Conservation (phyloP, 2,888 invertebrate genomes). For the Eulithis prunata region DNA sequence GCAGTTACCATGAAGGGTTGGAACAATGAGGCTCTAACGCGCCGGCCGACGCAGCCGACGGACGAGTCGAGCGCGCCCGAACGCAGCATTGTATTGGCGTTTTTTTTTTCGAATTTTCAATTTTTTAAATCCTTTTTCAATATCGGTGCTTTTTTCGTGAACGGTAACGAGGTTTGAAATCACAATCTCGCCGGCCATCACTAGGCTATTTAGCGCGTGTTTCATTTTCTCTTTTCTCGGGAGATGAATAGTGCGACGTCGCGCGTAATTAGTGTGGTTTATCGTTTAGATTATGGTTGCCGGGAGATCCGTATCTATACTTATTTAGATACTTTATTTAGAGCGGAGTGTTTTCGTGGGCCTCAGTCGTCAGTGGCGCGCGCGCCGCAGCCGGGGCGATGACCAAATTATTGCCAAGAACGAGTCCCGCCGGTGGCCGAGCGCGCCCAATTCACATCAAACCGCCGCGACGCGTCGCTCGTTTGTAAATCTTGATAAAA, state of each 20-base stretch:
- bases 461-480: constrained; percentile 42
- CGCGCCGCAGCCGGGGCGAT: constrained; percentile 60
- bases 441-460: constrained; percentile 56
- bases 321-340: constrained; percentile 46
- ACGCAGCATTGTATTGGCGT: constrained; percentile 51
- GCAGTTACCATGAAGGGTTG: constrained; percentile 68
- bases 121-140: constrained; percentile 52
- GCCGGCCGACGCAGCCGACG: constrained; percentile 40
- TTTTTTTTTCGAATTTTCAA: constrained; percentile 62
- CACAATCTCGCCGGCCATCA: constrained; percentile 71
- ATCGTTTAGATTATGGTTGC: constrained; percentile 64
- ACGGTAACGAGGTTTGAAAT: constrained; percentile 78
- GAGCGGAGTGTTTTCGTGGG: constrained; percentile 46
- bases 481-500: constrained; percentile 65
- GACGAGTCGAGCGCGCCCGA: constrained; percentile 54
- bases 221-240: constrained; percentile 64
- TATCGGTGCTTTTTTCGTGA: constrained; percentile 56
- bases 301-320: constrained; percentile 48
- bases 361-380: constrained; percentile 45
- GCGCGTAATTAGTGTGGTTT: constrained; percentile 66
- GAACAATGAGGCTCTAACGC: constrained; percentile 50
- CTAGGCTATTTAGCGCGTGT: constrained; percentile 68
- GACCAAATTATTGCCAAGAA: constrained; percentile 79
- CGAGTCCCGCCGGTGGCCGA: constrained; percentile 62
- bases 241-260: constrained; percentile 63